phyloP scores from a whole-genome alignment of 92 coral and sea anemone genomes.

The Epizoanthus illoricatus region DNA sequence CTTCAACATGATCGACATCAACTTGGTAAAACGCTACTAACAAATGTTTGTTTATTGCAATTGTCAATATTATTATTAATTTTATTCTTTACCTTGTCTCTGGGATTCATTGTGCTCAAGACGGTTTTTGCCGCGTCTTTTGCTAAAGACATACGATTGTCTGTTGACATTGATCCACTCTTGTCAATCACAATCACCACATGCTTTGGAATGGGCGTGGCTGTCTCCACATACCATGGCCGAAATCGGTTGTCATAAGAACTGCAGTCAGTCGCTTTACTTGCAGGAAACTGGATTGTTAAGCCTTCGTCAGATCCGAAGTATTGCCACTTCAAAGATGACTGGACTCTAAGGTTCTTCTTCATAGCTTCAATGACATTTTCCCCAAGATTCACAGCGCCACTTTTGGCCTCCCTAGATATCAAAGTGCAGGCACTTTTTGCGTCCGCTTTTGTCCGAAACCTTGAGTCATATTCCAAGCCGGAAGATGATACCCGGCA shows the following conservation, averaged over 20 bases:
- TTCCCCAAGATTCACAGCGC: conserved; percentile 40
- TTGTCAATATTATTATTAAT: background rate
- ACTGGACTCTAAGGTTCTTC: background rate
- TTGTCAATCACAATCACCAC: conserved; percentile 64
- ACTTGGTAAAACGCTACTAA: too few relatives aligned
- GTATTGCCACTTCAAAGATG: conserved; percentile 59
- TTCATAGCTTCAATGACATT: conserved; percentile 40
- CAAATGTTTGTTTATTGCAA: too few relatives aligned
- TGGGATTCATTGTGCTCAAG: conserved; percentile 56
- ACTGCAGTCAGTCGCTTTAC: conserved; percentile 32
- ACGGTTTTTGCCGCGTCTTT: conserved; percentile 61
- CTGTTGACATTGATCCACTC: conserved; percentile 58
- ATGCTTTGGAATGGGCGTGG: conserved; percentile 62
- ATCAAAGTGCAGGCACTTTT: conserved; percentile 35
- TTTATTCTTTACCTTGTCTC: conserved; percentile 55
- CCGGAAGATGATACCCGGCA: conserved; percentile 37
- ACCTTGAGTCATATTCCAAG: conserved; percentile 56
- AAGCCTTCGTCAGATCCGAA: conserved; percentile 68
- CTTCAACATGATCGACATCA: too few relatives aligned
- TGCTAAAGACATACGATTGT: conserved; percentile 32
- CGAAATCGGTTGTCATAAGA: conserved; percentile 59
- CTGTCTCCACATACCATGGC: conserved; percentile 65
- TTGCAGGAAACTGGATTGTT: conserved; percentile 45
- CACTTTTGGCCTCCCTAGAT: conserved; percentile 23
- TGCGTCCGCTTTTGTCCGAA: conserved; percentile 49